These are phyloP conservation scores for Origma solitaria DNA, from an alignment of 2,113 vertebrate genomes.

Conservation along the genomic window DNA sequence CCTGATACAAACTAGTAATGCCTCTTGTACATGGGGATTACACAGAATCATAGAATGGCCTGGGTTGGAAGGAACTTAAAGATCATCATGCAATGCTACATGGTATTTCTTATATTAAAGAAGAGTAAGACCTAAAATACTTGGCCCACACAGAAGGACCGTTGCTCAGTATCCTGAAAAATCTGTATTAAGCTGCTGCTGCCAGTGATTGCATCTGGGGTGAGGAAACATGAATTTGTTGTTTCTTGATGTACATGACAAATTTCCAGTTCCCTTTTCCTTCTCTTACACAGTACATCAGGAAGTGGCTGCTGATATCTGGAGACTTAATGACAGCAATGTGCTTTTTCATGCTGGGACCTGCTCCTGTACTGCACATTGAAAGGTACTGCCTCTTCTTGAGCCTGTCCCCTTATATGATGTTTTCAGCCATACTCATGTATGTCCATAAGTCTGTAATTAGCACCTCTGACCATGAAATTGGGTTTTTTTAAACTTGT, in stretches of 20 bases:
- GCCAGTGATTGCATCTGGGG: not conserved
- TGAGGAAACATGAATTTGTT: not conserved
- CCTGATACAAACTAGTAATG: not conserved
- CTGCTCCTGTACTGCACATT: slow-evolving; percentile 83
- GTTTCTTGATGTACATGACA: not conserved
- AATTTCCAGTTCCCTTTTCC: not conserved
- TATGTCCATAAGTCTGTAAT: not conserved
- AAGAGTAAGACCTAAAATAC: not conserved
- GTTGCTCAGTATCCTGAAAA: not conserved
- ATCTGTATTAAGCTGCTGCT: not conserved
- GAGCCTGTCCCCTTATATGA: not conserved
- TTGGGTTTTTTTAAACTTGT: not conserved
- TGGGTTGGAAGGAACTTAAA: not conserved
- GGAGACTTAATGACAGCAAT: slow-evolving; percentile 75
- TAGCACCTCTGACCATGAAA: not conserved
- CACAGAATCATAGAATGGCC: not conserved
- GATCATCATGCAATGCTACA: not conserved
- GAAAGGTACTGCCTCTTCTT: slow-evolving; percentile 69
- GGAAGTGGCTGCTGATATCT: slow-evolving; percentile 80
- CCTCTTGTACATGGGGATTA: not conserved
- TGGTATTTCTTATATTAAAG: not conserved
- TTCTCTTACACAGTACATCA: slow-evolving; percentile 62
- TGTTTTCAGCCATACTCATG: not conserved
- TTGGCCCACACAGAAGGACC: not conserved
- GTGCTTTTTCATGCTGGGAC: slow-evolving; percentile 85